Evolutionary conservation across 2,888 invertebrate species (phyloP).

Genomic region (Proisotoma minuta): DNA sequence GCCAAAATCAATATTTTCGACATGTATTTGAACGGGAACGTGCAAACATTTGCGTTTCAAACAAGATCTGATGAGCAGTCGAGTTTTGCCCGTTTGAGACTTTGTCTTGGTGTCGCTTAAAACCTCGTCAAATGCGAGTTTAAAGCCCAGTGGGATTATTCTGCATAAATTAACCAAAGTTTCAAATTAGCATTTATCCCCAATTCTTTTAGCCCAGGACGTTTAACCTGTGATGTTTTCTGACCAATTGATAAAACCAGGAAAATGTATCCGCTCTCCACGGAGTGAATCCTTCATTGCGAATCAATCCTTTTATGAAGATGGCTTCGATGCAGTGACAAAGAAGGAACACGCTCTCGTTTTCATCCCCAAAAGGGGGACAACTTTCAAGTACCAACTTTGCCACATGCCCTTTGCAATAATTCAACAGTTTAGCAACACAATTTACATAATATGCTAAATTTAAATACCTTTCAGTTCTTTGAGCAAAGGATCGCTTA

Average conservation of each 20-base stretch:
- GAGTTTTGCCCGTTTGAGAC: conserved; percentile 54
- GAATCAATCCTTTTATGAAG: conserved; percentile 56
- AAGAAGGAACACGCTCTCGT: conserved; percentile 54
- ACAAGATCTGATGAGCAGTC: conserved; percentile 56
- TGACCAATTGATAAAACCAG: conserved; percentile 57
- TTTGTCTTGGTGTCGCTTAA: conserved; percentile 52
- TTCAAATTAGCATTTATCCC: not conserved
- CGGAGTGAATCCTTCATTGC: conserved; percentile 50
- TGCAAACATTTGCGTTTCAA: conserved; percentile 56
- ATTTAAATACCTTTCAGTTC: conserved; percentile 57
- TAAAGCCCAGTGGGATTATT: conserved; percentile 49
- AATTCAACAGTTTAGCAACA: not conserved
- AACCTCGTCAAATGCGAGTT: conserved; percentile 54
- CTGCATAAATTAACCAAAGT: too few relatives aligned
- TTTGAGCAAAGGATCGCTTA: conserved; percentile 59
- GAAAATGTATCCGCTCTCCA: conserved; percentile 55
- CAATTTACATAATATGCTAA: conserved; percentile 1
- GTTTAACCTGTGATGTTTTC: conserved; percentile 48
- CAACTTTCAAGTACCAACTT: conserved; percentile 48
- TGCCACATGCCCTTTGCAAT: conserved; percentile 47
- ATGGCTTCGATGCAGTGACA: conserved; percentile 59
- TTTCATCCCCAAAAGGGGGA: conserved; percentile 54
- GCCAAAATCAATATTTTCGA: conserved; percentile 48
- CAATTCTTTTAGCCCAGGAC: conserved; percentile 4
- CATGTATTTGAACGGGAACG: conserved; percentile 56